Conservation (phyloP, 2,113 vertebrate species). For the Myrmophylax atrothorax region DNA sequence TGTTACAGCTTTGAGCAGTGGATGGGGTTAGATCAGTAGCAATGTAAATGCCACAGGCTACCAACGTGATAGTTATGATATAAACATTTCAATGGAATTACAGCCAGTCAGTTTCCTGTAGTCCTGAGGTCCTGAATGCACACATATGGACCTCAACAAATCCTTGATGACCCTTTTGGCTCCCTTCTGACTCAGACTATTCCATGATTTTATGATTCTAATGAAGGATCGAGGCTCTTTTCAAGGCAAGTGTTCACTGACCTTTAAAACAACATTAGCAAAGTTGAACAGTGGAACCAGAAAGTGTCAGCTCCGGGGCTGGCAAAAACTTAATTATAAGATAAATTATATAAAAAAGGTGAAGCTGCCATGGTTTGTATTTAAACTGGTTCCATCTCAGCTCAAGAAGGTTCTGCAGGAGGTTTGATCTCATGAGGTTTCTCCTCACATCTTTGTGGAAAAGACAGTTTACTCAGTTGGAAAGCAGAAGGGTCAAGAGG, state of each 20-base stretch:
- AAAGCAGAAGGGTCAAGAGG: background rate
- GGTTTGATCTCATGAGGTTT: background rate
- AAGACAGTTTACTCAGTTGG: background rate
- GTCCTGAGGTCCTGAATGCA: background rate
- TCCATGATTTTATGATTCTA: background rate
- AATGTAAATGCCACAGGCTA: background rate
- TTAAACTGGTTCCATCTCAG: background rate
- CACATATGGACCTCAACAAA: too few relatives aligned
- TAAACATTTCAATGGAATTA: background rate
- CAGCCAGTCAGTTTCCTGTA: accelerated
- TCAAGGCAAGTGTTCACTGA: background rate
- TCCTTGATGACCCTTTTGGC: background rate
- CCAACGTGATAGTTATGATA: accelerated
- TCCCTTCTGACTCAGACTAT: background rate
- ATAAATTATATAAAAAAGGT: background rate
- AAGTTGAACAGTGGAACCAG: accelerated
- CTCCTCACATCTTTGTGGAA: background rate
- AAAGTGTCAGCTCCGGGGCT: background rate
- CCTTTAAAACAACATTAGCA: background rate
- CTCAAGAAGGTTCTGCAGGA: background rate
- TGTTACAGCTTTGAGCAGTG: background rate
- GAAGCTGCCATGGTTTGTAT: accelerated
- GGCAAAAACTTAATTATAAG: background rate
- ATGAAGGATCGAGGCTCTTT: accelerated
- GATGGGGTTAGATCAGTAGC: background rate